Evolutionary conservation across 2,888 invertebrate species (phyloP), one percentile per base, ranked within the genome.

Genomic region (Dioctria linearis): DNA sequence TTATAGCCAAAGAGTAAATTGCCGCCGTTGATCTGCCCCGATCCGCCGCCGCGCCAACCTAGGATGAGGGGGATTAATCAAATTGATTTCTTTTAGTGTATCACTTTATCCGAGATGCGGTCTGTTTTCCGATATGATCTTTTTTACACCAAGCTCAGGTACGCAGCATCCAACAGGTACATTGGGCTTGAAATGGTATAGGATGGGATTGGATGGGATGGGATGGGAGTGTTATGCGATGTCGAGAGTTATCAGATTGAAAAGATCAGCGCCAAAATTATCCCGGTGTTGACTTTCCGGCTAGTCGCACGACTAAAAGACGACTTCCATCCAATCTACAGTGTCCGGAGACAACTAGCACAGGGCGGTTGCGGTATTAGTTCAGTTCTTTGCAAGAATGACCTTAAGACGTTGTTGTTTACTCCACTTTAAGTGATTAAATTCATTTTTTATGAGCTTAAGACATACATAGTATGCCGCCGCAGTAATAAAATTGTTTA

Each of bases 81-180:
- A 76, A 76, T 76, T 76, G 76, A 76, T 63, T 76, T 76, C 76
- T 76, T 76, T 59, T 76, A 13, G 63, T 76, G 42, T 46, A 76
- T 76, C 63, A 76, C 61, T 63, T 63, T 63, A 63, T 63, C 39
- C 54, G 54, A 54, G 54, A 54, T 54, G 54, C 11, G 54, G 54
- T 25, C n/a, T 57, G n/a, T 49, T 69, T 69, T 69, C 69, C 39
- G 51, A 51, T 69, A 54, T 54, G 11, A 54, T 54, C 54, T 54
- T 54, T 25, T 46, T 54, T 54, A 54, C 54, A 46, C 46, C 46
- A 46, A 46, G 46, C 25, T 0, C 25, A 25, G 25, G 25, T 25
- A 1, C 8, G 46, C 46, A 46, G 54, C 54, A 25, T 25, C 54
- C 6, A 54, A n/a, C 54, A 54, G 54, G 8, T 54, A 54, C 54